Percentiles rank a stretch among this genome's conserved stretches.
Evolutionary conservation across 2,888 invertebrate species (phyloP).

Genomic region (Anarsia innoxiella): DNA sequence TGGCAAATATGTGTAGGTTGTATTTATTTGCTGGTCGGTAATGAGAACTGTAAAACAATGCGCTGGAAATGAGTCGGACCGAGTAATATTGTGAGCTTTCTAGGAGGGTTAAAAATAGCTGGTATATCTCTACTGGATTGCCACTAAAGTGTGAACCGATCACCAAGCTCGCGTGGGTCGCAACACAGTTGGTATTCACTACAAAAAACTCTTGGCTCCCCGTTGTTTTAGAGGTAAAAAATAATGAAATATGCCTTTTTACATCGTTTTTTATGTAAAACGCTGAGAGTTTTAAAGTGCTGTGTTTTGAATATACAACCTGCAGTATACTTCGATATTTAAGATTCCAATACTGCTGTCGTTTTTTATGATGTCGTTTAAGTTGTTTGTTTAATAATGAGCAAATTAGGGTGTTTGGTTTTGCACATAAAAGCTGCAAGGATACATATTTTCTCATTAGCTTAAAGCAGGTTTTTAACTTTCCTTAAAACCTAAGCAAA

Average conservation of each 20-base stretch:
- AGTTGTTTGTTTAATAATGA: no score
- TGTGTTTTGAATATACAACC: conserved; percentile 51
- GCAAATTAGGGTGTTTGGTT: no score
- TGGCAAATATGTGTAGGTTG: no score
- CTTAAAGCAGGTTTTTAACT: no score
- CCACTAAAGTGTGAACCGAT: conserved; percentile 70
- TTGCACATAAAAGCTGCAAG: no score
- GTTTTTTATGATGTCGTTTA: no score
- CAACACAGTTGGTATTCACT: conserved; percentile 51
- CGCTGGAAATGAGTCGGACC: background rate
- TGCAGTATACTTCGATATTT: conserved; percentile 42
- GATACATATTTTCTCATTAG: no score
- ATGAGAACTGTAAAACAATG: background rate
- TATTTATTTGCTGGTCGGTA: no score
- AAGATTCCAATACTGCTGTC: conserved; percentile 18
- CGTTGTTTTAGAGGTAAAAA: conserved; percentile 69
- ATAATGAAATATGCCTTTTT: conserved; percentile 68
- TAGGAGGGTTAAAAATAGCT: conserved; percentile 43
- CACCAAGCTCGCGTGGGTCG: conserved; percentile 56
- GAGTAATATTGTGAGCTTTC: conserved; percentile 2
- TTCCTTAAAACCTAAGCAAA: no score
- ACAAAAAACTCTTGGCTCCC: conserved; percentile 68
- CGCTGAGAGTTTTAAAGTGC: conserved; percentile 52
- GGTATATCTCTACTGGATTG: conserved; percentile 53
- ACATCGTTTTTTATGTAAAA: conserved; percentile 60